phyloP scores from a whole-genome alignment of 2,888 invertebrate species.

The Desoria tigrina region DNA sequence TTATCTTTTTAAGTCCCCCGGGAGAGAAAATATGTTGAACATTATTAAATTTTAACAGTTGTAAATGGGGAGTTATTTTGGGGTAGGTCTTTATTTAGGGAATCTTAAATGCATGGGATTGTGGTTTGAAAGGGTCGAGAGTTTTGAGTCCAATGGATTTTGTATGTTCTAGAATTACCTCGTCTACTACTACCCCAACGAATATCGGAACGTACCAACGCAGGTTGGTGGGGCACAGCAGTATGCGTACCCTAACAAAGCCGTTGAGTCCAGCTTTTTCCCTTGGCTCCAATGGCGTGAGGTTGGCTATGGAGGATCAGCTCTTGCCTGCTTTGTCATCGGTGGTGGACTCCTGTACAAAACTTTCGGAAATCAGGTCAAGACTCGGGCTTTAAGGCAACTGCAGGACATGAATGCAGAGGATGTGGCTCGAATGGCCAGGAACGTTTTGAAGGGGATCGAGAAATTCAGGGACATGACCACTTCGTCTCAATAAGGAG shows the following conservation, averaged over 20 bases:
- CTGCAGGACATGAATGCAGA: constrained; percentile 46
- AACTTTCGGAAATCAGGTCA: constrained; percentile 30
- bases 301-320: constrained; percentile 29
- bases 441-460: constrained; percentile 48
- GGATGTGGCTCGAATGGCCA: constrained; percentile 46
- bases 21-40: no score
- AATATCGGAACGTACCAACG: constrained; percentile 5
- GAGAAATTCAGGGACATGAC: constrained; percentile 46
- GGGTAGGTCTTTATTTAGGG: no score
- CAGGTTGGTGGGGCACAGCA: constrained; percentile 5
- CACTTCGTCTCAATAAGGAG: constrained; percentile 1
- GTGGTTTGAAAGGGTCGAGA: no score
- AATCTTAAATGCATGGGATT: no score
- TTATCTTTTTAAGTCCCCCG: no score
- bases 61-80: no score
- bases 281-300: constrained; percentile 34
- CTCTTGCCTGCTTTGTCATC: constrained; percentile 35
- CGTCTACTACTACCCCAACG: constrained; percentile 45
- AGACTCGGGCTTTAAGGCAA: constrained; percentile 48
- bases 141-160: no score
- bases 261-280: constrained; percentile 20
- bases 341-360: constrained; percentile 41
- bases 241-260: constrained; percentile 23
- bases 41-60: no score
- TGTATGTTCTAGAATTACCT: constrained; percentile 34